A percentile compares a stretch with the other conserved stretches of the same genome.
Conservation (phyloP, 2,113 vertebrate genomes). For the Mus spicilegus region DNA sequence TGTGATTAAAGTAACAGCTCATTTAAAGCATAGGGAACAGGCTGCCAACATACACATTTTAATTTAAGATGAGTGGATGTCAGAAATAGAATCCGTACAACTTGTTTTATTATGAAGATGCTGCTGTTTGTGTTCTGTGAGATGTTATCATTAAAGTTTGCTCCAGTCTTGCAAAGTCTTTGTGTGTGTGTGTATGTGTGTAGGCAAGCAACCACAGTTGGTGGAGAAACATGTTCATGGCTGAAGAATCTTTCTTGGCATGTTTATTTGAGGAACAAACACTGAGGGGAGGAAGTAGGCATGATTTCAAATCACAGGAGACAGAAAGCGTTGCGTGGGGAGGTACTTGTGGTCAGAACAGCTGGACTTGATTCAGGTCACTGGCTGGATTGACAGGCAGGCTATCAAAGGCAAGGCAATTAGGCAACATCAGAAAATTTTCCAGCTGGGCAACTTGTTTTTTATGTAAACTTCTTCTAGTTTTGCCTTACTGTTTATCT, state of each 20-base stretch:
- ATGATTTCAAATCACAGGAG: background rate
- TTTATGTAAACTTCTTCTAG: slow-evolving; percentile 17
- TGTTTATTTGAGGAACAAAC: slow-evolving; percentile 1
- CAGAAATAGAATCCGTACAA: slow-evolving; percentile 23
- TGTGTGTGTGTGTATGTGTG: background rate
- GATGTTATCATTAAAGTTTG: background rate
- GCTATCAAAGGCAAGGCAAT: slow-evolving; percentile 31
- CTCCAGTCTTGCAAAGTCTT: background rate
- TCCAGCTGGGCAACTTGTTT: background rate
- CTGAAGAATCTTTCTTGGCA: slow-evolving; percentile 19
- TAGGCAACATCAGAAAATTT: slow-evolving; percentile 34
- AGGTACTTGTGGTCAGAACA: background rate
- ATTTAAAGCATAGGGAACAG: slow-evolving; percentile 63
- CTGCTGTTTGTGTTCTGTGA: background rate
- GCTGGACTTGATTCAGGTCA: slow-evolving; percentile 38
- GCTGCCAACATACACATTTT: slow-evolving; percentile 59
- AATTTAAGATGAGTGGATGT: slow-evolving; percentile 45
- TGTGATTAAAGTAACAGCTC: slow-evolving; percentile 71
- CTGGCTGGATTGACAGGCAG: slow-evolving; percentile 41
- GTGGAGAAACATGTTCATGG: background rate
- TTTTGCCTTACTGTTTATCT: slow-evolving; percentile 24
- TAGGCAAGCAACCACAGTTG: background rate
- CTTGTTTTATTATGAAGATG: slow-evolving; percentile 10
- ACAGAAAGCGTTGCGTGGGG: background rate
- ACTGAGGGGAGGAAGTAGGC: background rate